Evolutionary conservation across 2,888 invertebrate genomes (phyloP).

Genomic region (Drosophila rubida): DNA sequence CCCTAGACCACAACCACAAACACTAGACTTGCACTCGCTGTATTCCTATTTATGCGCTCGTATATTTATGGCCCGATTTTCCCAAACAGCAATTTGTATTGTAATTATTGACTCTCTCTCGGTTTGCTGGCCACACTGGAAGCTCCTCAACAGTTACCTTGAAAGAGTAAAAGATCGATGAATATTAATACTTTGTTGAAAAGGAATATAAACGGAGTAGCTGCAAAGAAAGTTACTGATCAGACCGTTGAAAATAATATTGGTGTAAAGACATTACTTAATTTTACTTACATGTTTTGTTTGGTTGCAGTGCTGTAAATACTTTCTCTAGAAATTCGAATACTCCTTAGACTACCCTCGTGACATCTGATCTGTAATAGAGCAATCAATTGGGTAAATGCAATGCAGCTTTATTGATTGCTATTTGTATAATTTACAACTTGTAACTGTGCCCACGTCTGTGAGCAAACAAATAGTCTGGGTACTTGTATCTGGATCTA

Average conservation of each 20-base stretch:
- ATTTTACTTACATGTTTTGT: too few relatives aligned
- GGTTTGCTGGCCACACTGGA: constrained; percentile 23
- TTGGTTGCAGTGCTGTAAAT: neutral
- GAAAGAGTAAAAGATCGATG: neutral
- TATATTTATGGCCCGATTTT: constrained; percentile 73
- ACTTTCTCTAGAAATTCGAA: neutral
- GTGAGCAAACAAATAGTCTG: constrained; percentile 36
- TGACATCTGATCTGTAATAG: neutral
- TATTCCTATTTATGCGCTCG: neutral
- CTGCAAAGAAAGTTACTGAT: too few relatives aligned
- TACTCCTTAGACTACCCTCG: neutral
- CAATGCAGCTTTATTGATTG: constrained; percentile 44
- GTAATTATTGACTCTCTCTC: constrained; percentile 66
- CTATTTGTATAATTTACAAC: constrained; percentile 69
- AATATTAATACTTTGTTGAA: neutral
- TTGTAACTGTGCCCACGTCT: constrained; percentile 54
- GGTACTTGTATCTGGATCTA: constrained; percentile 12
- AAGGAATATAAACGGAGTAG: too few relatives aligned
- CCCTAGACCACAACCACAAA: constrained; percentile 5
- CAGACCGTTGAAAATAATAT: too few relatives aligned
- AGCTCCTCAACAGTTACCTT: constrained; percentile 9
- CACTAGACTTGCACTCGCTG: neutral
- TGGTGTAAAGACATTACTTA: too few relatives aligned
- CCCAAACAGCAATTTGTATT: constrained; percentile 71
- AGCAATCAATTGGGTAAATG: constrained; percentile 21